phyloP scores from a whole-genome alignment of 2,888 invertebrate species.

The Chymomyza caudatula region DNA sequence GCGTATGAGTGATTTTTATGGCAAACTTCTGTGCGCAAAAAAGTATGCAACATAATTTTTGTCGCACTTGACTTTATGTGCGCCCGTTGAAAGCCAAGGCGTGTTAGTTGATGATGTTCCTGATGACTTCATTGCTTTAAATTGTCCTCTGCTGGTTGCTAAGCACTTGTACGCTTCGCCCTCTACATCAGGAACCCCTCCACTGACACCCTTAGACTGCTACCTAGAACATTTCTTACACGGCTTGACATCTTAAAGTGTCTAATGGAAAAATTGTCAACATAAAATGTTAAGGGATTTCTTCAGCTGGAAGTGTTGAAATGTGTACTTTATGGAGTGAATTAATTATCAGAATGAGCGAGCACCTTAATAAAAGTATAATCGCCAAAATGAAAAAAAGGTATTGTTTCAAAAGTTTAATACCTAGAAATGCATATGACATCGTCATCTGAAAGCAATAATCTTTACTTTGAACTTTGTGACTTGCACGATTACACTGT shows the following conservation, averaged over 20 bases:
- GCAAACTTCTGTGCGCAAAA: constrained; percentile 10
- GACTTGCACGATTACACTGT: no score
- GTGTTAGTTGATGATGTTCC: background rate
- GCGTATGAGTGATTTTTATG: constrained; percentile 56
- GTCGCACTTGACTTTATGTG: constrained; percentile 47
- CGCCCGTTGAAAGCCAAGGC: background rate
- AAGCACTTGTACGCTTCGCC: background rate
- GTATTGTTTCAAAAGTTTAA: no score
- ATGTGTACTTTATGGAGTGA: background rate
- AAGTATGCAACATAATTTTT: constrained; percentile 46
- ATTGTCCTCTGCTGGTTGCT: background rate
- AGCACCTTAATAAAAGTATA: no score
- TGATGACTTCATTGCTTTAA: background rate
- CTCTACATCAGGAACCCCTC: no score
- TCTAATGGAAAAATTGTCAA: background rate
- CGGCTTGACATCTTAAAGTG: background rate
- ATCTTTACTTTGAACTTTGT: no score
- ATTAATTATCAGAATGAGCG: background rate
- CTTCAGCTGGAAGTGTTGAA: background rate
- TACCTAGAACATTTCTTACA: background rate
- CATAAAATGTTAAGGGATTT: background rate
- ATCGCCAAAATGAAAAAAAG: no score
- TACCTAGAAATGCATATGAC: no score
- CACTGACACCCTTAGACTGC: background rate
- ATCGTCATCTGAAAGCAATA: no score